phyloP scores from a whole-genome alignment of 2,888 invertebrate species.

The Nymphalis c-album region DNA sequence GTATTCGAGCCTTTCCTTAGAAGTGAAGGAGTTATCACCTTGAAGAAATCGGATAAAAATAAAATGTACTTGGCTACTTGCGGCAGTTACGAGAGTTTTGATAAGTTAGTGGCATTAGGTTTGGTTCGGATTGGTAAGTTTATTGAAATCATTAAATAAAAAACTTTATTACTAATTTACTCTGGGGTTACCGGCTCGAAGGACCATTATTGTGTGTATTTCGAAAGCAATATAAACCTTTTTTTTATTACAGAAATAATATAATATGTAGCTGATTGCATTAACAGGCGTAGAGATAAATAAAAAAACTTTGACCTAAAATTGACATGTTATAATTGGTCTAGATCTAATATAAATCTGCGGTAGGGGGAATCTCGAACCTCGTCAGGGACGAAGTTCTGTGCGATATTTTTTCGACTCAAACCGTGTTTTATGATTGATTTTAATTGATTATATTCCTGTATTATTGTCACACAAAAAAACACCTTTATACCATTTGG shows the following conservation, averaged over 20 bases:
- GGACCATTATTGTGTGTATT: not conserved
- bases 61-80: slow-evolving; percentile 43
- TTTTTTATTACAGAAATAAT: not conserved
- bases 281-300: too few species aligned
- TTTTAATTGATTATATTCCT: too few species aligned
- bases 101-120: slow-evolving; percentile 42
- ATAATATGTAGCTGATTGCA: not conserved
- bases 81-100: slow-evolving; percentile 43
- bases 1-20: slow-evolving; percentile 43
- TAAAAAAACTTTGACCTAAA: too few species aligned
- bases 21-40: slow-evolving; percentile 41
- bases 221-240: not conserved
- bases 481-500: too few species aligned
- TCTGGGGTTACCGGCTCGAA: not conserved
- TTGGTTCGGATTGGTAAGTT: slow-evolving; percentile 34
- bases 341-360: too few species aligned
- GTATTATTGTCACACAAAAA: too few species aligned
- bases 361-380: too few species aligned
- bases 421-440: too few species aligned
- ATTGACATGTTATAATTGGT: too few species aligned
- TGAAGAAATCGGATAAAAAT: slow-evolving; percentile 44
- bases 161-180: too few species aligned
- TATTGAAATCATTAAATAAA: not conserved
- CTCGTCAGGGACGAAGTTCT: too few species aligned
- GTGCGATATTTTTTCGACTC: too few species aligned